A percentile compares a stretch with the other conserved stretches of the same genome.
phyloP scores from a whole-genome alignment of 2,888 invertebrate genomes.

The Chromoteleia sp. region DNA sequence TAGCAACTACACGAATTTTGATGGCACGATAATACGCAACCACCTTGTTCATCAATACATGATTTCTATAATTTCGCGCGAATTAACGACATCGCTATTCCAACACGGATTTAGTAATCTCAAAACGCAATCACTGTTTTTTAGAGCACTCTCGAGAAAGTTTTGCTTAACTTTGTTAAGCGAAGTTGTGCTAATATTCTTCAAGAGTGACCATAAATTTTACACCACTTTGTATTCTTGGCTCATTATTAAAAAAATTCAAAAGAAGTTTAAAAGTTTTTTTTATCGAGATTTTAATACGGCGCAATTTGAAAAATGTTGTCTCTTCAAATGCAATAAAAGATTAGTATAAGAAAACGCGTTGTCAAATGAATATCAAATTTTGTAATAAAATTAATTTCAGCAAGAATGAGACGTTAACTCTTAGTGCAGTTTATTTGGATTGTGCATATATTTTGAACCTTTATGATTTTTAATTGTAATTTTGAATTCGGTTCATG shows the following conservation, averaged over 20 bases:
- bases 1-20: constrained; percentile 54
- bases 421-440: no score
- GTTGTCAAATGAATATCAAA: no score
- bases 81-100: constrained; percentile 29
- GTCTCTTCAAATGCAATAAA: not conserved
- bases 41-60: constrained; percentile 40
- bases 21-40: constrained; percentile 46
- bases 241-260: constrained; percentile 24
- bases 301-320: not conserved
- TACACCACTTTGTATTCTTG: constrained; percentile 22
- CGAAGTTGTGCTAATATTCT: no score
- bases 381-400: no score
- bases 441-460: no score
- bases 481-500: no score
- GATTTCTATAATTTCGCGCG: constrained; percentile 40
- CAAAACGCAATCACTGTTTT: constrained; percentile 7
- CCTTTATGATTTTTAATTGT: no score
- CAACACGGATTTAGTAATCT: constrained; percentile 13
- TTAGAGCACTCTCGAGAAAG: not conserved
- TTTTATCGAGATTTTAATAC: constrained; percentile 1
- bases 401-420: no score
- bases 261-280: constrained; percentile 25
- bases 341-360: not conserved
- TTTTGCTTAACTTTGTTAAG: constrained; percentile 8
- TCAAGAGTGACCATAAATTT: constrained; percentile 25